Evolutionary conservation across 2,113 vertebrate species (phyloP), one percentile per base, ranked within the genome.

Genomic region (Eulemur macaco): DNA sequence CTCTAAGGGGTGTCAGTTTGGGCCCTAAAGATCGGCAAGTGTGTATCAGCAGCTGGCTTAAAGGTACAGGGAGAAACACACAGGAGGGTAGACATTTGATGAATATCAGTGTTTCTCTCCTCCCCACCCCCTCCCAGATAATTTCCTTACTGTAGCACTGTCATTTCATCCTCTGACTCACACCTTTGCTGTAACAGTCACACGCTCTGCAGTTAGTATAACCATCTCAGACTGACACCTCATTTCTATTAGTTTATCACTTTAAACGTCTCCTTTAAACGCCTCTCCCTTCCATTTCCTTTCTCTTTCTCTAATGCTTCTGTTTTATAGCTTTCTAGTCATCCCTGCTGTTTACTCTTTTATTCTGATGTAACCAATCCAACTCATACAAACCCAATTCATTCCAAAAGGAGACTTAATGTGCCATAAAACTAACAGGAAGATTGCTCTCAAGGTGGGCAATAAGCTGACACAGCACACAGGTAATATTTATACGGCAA

Each of bases 391-490:
- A 98, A 97, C 86, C 83, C 91, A 97, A 95, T 97, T 97, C 96
- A 97, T 97, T 96, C 95, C 71, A 91, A 97, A 97, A 96, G 92
- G 84, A 96, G 95, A 96, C 95, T 97, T 97, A 97, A 95, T 97
- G 97, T 95, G 97, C 96, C 96, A 97, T 95, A 96, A 98, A 98
- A 95, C 82, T 96, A 97, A 98, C 96, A 93, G 97, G 96, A 82
- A 98, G 96, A 97, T 97, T 90, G 97, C 94, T 97, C 94, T 97
- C 95, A 97, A 98, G 93, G 97, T 96, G 94, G 95, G 96, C 91
- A 95, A 91, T 89, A 97, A 97, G 96, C 97, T 97, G 96, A 98
- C 97, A 96, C 94, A 97, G 96, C 96, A 96, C 93, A 90, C 76
- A 93, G 97, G 83, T 97, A 91, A 92, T 96, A 92, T 98, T 98